Conservation (phyloP, 2,113 vertebrate genomes). For the Coregonus clupeaformis region DNA sequence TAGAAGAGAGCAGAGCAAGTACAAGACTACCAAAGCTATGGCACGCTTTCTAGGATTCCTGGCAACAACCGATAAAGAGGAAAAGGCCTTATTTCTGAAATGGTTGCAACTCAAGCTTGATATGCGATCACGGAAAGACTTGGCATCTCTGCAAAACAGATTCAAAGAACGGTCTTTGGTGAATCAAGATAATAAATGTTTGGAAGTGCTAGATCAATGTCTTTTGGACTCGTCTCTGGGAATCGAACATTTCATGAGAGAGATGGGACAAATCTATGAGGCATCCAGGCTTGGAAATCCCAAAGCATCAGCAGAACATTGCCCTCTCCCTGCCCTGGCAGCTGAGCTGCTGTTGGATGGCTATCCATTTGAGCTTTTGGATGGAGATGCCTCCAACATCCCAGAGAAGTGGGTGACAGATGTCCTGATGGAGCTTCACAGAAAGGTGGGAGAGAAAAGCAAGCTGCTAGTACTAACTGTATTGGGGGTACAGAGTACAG, state of each 20-base stretch:
- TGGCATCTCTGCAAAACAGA: not conserved
- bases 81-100: slow-evolving; percentile 41
- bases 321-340: slow-evolving; percentile 41
- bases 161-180: slow-evolving; percentile 11
- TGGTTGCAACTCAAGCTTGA: slow-evolving; percentile 53
- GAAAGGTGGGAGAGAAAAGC: slow-evolving; percentile 39
- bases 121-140: not conserved
- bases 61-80: slow-evolving; percentile 16
- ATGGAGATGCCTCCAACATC: slow-evolving; percentile 66
- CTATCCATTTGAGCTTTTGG: slow-evolving; percentile 62
- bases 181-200: not conserved
- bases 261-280: slow-evolving; percentile 65
- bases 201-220: slow-evolving; percentile 43
- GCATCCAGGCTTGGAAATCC: slow-evolving; percentile 21
- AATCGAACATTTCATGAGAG: slow-evolving; percentile 67
- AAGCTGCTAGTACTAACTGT: slow-evolving; percentile 57
- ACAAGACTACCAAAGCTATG: slow-evolving; percentile 14
- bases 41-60: slow-evolving; percentile 37
- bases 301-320: not conserved
- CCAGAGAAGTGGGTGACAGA: slow-evolving; percentile 53
- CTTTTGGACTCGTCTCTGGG: slow-evolving; percentile 60
- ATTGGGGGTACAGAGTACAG: slow-evolving; percentile 65
- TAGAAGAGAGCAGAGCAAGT: not conserved
- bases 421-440: slow-evolving; percentile 57
- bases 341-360: slow-evolving; percentile 64